These are phyloP conservation scores for Lophotriccus pileatus DNA, from an alignment of 2,797 vertebrate genomes.

Conservation along the genomic window DNA sequence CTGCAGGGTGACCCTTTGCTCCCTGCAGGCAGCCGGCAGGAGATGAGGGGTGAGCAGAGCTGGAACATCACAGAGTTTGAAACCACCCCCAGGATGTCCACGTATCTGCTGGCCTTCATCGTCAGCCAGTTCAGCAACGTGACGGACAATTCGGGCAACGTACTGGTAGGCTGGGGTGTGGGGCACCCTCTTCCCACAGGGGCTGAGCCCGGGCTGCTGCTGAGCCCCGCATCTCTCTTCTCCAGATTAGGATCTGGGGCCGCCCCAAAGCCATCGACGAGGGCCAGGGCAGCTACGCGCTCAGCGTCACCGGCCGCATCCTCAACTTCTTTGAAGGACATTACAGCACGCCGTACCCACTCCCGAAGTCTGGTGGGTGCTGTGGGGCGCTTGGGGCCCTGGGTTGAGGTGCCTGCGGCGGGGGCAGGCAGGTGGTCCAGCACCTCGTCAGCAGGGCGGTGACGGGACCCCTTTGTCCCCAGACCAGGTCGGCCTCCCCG, in stretches of 20 bases:
- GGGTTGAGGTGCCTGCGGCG: rapidly evolving
- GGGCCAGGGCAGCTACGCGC: slow-evolving; percentile 79
- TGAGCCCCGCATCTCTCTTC: background rate
- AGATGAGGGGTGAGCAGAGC: rapidly evolving
- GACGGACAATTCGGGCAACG: rapidly evolving
- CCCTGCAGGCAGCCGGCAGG: slow-evolving; percentile 1
- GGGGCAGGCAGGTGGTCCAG: rapidly evolving
- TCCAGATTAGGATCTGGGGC: slow-evolving; percentile 90
- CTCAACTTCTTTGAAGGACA: slow-evolving; percentile 81
- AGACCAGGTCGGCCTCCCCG: slow-evolving; percentile 91
- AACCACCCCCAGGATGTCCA: slow-evolving; percentile 86
- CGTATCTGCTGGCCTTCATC: slow-evolving; percentile 90
- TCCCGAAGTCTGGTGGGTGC: slow-evolving; percentile 85
- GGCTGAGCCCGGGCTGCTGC: background rate
- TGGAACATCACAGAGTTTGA: slow-evolving; percentile 78
- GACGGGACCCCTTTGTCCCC: background rate
- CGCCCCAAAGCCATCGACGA: slow-evolving; percentile 73
- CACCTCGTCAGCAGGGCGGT: rapidly evolving
- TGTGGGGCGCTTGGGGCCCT: rapidly evolving
- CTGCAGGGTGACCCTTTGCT: background rate
- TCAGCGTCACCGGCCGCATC: slow-evolving; percentile 78
- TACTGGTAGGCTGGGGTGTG: slow-evolving; percentile 68
- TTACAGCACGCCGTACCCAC: slow-evolving; percentile 82
- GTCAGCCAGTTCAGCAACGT: slow-evolving; percentile 76
- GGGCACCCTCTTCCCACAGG: rapidly evolving